These are phyloP conservation scores for Delichon dasypus DNA, from an alignment of 2,797 vertebrate genomes.

Conservation along the genomic window DNA sequence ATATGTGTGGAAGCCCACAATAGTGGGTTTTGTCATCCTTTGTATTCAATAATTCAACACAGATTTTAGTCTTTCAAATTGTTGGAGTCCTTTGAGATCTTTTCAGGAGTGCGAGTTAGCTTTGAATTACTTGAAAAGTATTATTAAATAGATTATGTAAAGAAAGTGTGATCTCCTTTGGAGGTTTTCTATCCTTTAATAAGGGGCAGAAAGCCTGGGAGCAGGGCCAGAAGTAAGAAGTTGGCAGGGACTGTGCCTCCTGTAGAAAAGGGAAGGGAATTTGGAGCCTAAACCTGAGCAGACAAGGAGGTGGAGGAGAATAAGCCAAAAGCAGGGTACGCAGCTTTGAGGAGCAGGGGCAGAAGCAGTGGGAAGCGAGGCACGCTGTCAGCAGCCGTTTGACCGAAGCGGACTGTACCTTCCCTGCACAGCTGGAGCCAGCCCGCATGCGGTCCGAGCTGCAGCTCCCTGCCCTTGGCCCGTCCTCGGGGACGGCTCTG, in stretches of 20 bases:
- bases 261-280: constrained; percentile 1
- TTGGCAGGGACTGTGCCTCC: constrained; percentile 35
- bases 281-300: not conserved
- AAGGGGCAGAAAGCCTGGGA: constrained; percentile 44
- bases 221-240: constrained; percentile 26
- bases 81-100: not conserved
- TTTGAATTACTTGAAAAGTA: constrained; percentile 52
- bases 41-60: constrained; percentile 41
- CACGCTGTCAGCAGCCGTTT: not conserved
- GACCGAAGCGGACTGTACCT: constrained; percentile 7
- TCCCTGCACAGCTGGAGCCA: constrained; percentile 44
- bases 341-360: constrained; percentile 33
- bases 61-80: constrained; percentile 23
- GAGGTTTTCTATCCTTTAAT: constrained; percentile 46
- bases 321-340: not conserved
- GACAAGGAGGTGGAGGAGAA: not conserved
- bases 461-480: constrained; percentile 26
- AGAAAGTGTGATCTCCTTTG: constrained; percentile 31
- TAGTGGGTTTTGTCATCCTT: constrained; percentile 17
- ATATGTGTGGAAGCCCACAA: constrained; percentile 23
- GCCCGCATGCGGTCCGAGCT: not conserved
- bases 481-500: constrained; percentile 1
- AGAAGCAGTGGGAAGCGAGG: constrained; percentile 26
- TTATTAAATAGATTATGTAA: constrained; percentile 60
- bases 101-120: constrained; percentile 25